phyloP scores from a whole-genome alignment of 2,888 invertebrate genomes.

The Trachelus iudaicus region DNA sequence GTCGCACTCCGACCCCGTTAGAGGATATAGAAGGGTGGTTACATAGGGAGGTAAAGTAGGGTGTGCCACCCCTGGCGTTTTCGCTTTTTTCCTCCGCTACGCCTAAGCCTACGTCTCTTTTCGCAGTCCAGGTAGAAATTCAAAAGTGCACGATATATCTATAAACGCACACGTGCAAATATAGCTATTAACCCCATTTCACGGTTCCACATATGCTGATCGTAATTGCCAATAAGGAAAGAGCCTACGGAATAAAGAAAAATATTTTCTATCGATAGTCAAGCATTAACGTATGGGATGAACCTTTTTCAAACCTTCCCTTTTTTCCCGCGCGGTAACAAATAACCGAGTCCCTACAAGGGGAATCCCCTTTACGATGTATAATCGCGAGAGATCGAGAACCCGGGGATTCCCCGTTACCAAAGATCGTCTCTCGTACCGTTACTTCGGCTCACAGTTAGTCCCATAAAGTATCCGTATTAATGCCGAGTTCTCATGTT shows the following conservation, averaged over 20 bases:
- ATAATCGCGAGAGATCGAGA: not conserved
- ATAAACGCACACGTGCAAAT: not conserved
- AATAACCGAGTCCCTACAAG: not conserved
- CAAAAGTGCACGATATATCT: not conserved
- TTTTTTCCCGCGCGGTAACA: not conserved
- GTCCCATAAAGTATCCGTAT: not conserved
- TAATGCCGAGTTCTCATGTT: not conserved
- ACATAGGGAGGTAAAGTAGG: not conserved
- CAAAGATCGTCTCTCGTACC: not conserved
- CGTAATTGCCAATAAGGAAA: not conserved
- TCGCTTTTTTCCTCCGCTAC: not conserved
- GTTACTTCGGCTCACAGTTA: not conserved
- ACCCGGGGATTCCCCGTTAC: not conserved
- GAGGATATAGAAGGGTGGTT: conserved; percentile 34
- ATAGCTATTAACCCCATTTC: not conserved
- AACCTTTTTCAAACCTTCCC: not conserved
- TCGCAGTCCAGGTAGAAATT: not conserved
- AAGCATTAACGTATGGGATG: not conserved
- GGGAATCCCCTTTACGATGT: not conserved
- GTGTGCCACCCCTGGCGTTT: not conserved
- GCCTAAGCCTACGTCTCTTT: not conserved
- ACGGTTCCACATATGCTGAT: not conserved
- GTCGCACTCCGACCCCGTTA: conserved; percentile 29
- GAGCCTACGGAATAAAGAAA: not conserved
- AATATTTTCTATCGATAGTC: not conserved